Evolutionary conservation across 2,797 vertebrate genomes (phyloP).

Genomic region (Cuniculus paca): DNA sequence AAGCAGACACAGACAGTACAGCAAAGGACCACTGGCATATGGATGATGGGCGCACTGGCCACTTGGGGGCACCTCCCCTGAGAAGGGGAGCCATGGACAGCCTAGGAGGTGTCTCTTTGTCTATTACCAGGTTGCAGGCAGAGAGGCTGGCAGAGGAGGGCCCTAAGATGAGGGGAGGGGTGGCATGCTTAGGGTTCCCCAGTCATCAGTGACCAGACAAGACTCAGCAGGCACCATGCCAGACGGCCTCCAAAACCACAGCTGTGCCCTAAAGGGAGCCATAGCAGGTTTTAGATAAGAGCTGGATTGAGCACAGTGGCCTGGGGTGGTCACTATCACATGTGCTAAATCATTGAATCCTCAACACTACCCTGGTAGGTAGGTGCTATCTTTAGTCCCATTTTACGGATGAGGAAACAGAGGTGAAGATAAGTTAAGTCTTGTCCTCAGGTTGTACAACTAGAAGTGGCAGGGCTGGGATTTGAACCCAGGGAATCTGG

Average conservation of each 20-base stretch:
- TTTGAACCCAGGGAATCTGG: not conserved
- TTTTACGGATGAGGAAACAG: not conserved
- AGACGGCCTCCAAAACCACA: not conserved
- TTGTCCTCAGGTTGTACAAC: not conserved
- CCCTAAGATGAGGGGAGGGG: not conserved
- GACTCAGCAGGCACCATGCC: not conserved
- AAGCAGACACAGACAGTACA: not conserved
- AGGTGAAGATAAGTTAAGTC: not conserved
- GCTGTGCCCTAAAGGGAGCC: not conserved
- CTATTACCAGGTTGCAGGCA: not conserved
- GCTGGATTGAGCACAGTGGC: not conserved
- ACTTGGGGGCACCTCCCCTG: not conserved
- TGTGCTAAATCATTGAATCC: not conserved
- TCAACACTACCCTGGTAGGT: not conserved
- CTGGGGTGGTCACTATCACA: not conserved
- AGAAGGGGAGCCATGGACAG: not conserved
- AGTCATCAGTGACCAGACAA: not conserved
- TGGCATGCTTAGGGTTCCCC: not conserved
- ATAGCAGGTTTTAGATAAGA: not conserved
- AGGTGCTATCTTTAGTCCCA: not conserved
- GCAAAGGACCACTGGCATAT: not conserved
- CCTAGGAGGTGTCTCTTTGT: not conserved
- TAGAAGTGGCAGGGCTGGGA: not conserved
- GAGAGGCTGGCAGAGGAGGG: not conserved
- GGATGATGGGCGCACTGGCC: rapidly evolving